Evolutionary conservation across 2,113 vertebrate genomes (phyloP).

Genomic region (Rhynchomys soricoides): DNA sequence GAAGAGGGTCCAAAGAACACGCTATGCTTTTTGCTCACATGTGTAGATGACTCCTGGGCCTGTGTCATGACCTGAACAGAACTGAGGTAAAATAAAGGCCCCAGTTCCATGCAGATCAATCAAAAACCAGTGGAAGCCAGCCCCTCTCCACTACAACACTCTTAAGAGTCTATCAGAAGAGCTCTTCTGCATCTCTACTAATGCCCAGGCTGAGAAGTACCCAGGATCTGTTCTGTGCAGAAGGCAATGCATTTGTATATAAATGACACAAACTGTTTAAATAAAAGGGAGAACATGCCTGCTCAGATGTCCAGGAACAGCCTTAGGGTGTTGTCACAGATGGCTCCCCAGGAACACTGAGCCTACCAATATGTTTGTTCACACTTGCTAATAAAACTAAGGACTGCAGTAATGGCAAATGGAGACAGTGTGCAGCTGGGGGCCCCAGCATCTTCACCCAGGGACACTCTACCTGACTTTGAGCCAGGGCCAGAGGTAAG

Average conservation of each 20-base stretch:
- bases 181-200: background rate
- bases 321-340: background rate
- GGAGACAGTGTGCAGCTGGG: background rate
- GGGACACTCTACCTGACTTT: background rate
- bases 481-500: background rate
- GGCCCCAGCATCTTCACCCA: background rate
- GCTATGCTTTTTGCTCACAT: background rate
- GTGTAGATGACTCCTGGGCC: background rate
- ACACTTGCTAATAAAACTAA: conserved; percentile 27
- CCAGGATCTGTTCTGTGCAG: background rate
- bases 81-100: background rate
- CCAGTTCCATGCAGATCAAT: background rate
- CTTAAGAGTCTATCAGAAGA: background rate
- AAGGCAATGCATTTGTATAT: background rate
- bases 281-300: background rate
- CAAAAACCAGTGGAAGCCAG: background rate
- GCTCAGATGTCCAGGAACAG: background rate
- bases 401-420: background rate
- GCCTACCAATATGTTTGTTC: conserved; percentile 17
- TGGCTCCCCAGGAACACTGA: background rate
- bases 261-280: conserved; percentile 34
- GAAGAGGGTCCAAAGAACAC: background rate
- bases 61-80: background rate
- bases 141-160: fast-evolving
- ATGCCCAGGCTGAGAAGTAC: background rate